Conservation (phyloP, 1,140 invertebrate genomes). For the Penaeus chinensis region DNA sequence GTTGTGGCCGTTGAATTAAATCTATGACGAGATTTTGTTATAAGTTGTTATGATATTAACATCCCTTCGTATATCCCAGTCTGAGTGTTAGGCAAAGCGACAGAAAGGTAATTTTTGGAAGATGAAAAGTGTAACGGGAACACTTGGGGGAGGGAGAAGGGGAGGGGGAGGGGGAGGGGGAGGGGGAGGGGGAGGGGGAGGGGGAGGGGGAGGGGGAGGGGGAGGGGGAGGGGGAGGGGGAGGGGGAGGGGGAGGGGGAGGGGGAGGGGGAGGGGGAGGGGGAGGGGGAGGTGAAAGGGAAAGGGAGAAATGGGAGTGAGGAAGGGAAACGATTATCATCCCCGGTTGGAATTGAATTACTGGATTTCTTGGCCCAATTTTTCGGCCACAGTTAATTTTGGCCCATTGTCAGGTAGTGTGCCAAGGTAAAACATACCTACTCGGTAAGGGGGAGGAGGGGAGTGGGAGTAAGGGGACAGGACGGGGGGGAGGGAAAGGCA, state of each 20-base stretch:
- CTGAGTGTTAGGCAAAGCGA: too few species aligned
- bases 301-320: neutral
- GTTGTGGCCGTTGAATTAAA: too few species aligned
- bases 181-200: neutral
- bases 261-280: neutral
- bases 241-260: neutral
- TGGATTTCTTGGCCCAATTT: conserved; percentile 35
- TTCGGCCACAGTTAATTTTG: conserved; percentile 30
- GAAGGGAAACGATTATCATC: neutral
- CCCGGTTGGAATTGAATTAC: conserved; percentile 10
- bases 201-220: neutral
- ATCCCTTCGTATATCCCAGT: too few species aligned
- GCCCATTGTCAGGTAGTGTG: conserved; percentile 56
- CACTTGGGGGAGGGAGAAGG: neutral
- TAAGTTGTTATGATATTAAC: too few species aligned
- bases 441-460: conserved; percentile 19
- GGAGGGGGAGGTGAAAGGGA: too few species aligned
- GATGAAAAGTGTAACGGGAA: neutral
- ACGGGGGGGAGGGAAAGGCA: too few species aligned
- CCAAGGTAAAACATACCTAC: conserved; percentile 46
- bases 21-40: too few species aligned
- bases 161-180: neutral
- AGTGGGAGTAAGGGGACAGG: too few species aligned
- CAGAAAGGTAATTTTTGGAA: too few species aligned
- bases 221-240: neutral